Evolutionary conservation across 2,113 vertebrate species (phyloP), one percentile per base, ranked within the genome.

Genomic region (Pterocles orientalis): DNA sequence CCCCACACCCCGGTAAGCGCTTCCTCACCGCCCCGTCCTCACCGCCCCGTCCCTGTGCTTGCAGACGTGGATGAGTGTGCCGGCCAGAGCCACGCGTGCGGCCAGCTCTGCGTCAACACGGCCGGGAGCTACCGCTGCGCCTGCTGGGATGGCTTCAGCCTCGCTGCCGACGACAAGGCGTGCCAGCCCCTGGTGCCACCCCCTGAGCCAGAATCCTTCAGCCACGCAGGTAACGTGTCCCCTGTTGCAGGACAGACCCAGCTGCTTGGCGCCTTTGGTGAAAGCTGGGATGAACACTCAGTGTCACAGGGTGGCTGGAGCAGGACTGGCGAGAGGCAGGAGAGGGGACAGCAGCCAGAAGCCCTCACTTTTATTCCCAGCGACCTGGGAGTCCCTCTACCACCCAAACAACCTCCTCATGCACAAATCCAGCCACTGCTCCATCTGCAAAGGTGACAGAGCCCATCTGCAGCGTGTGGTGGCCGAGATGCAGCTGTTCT

Each of bases 11-110:
- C 1, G 5, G 7, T 12, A 9, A 50, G 43, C 68, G 7, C 25
- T 12, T 47, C 36, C 26, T 28, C 25, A 7, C 4, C 33, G 5
- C 18, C 66, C 36, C 34, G 18, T 8, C 34, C 92, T 72, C 80
- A 36, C 23, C 0, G 54, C 64, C 36, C 50, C 2, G 0, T 54
- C 8, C 26, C 58, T 84, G 50, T 94, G 53, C 3, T 96, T 95
- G 17, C 96, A 99, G 99, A 99, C 1, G 97, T 99, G 96, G 98
- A 99, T 2, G 99, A 99, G 57, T 99, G 99, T 29, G 20, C 88
- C 14, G 12, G 85, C 1, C 97, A 96, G 73, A 76, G 56, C 82
- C 98, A 97, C 2, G 68, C 83, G 2, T 99, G 99, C 70, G 17
- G 96, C 34, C 99, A 99, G 90, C 89, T 58, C 92, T 99, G 99